Percentiles rank a stretch among this genome's conserved stretches.
Conservation (phyloP, 2,797 vertebrate species). For the Danio kyathit region DNA sequence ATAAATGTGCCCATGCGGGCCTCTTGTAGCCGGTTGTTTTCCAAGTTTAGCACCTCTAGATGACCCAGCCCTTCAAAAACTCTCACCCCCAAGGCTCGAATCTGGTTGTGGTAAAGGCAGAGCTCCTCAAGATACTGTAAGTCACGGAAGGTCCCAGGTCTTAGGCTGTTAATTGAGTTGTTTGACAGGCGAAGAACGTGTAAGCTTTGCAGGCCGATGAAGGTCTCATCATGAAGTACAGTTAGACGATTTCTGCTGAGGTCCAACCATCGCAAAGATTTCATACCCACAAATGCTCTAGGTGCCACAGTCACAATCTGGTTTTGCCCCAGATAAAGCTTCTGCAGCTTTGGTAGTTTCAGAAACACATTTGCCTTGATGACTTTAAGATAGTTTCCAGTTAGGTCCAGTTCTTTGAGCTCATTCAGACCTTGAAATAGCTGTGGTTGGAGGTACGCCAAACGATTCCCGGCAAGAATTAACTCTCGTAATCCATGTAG, state of each 20-base stretch:
- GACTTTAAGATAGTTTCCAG: constrained; percentile 87
- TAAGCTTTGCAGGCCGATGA: constrained; percentile 87
- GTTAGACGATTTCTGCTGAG: constrained; percentile 91
- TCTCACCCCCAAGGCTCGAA: constrained; percentile 82
- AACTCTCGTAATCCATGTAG: constrained; percentile 88
- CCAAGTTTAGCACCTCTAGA: constrained; percentile 90
- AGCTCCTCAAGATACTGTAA: constrained; percentile 95
- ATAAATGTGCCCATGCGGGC: constrained; percentile 83
- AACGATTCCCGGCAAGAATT: constrained; percentile 90
- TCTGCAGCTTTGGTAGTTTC: constrained; percentile 90
- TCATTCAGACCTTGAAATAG: constrained; percentile 90
- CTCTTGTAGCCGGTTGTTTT: constrained; percentile 91
- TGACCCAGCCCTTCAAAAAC: constrained; percentile 91
- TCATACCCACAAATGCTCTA: constrained; percentile 91
- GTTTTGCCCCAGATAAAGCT: constrained; percentile 93
- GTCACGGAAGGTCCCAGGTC: constrained; percentile 90
- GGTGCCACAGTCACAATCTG: constrained; percentile 87
- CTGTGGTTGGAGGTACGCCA: constrained; percentile 90
- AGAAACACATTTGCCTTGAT: constrained; percentile 91
- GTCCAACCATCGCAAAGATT: constrained; percentile 93
- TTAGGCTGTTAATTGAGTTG: constrained; percentile 85
- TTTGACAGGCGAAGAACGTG: constrained; percentile 92
- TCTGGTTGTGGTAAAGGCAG: constrained; percentile 88
- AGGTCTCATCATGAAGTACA: constrained; percentile 88
- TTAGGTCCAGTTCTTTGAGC: constrained; percentile 93